Evolutionary conservation across 2,113 vertebrate species (phyloP), one percentile per base, ranked within the genome.

Genomic region (Porphyrio hochstetteri): DNA sequence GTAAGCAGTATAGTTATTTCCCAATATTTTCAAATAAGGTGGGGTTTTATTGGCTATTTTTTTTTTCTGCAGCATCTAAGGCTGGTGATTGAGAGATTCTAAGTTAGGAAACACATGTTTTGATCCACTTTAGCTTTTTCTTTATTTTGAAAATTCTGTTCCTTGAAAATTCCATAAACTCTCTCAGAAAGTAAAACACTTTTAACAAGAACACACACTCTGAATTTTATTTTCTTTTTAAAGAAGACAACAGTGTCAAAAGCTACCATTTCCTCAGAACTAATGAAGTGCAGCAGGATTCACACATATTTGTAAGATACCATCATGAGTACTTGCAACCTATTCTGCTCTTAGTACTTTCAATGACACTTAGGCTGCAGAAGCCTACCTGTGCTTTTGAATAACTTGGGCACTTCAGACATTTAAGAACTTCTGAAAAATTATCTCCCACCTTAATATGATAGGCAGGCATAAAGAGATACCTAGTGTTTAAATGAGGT

Each of bases 251-350:
- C 14, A 48, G 16, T 65, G 31, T 9, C 12, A 61, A 71, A 71
- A 67, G 3, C 8, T 40, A 25, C 12, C 7, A 10, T 27, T 77
- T 67, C 5, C 5, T 71, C 61, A 12, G 12, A 67, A 35, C 52
- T 52, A 71, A 67, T 46, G 28, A 81, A 57, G 13, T 31, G 16
- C 13, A 89, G 6, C 10, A 61, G 5, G 33, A 56, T 65, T 13
- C 40, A 52, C 8, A 50, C 1, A 1, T 40, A 16, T 33, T 2
- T n/a, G 12, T 29, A 48, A 42, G 8, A 55, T 23, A 3, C 4
- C 5, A 14, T 44, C 23, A 31, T 28, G 9, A 67, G 27, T 35
- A n/a, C 27, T 65, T 64, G 13, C 27, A 84, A 40, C 5, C 40
- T 72, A 1, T 35, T 81, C 61, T 42, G 7, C 2, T 63, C 2